Evolutionary conservation across 1,140 invertebrate genomes (phyloP), one percentile per base, ranked within the genome.

Genomic region (Hyphantria cunea): DNA sequence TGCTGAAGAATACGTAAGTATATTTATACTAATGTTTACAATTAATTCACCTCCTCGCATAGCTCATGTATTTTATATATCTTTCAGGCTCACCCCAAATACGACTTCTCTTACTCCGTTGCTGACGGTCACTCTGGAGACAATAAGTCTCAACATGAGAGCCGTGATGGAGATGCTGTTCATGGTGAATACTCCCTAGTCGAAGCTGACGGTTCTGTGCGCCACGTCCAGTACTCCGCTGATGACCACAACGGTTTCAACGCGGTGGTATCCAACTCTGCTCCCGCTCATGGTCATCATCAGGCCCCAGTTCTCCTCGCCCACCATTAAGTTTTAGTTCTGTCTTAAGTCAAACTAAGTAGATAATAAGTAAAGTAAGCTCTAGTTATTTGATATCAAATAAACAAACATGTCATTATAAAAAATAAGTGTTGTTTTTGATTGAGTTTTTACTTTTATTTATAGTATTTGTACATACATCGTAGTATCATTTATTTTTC

Each of bases 201-300:
- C 13, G 52, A 74, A 32, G 62, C 71, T 51, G 71, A 74, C 15
- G 71, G 71, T 17, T 74, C 71, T 9, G 62, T 74, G 44, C 71
- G 71, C 49, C 66, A 17, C 42, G 71, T 74, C 3, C 12, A 70
- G 13, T 74, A 74, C 65, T 52, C 71, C 59, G 71, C 71, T 54
- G 68, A 74, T 25, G 52, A 61, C 15, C 71, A 74, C 68, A 63
- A 65, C 52, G 71, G 71, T 25, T 94, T 94, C 80, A 93, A 94
- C 82, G 94, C 94, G 2, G 85, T 93, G 15, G 93, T 95, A 4
- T 92, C 91, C 52, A 91, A 91, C 5, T 93, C 94, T 73, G 88
- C 91, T 5, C 82, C 87, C 13, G 79, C 89, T 52, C 88, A 91
- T 32, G 31, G 11, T 44, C 31, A 31, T 12, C 41, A 9, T 39